Evolutionary conservation across 2,797 vertebrate species (phyloP).

Genomic region (Coreius guichenoti): DNA sequence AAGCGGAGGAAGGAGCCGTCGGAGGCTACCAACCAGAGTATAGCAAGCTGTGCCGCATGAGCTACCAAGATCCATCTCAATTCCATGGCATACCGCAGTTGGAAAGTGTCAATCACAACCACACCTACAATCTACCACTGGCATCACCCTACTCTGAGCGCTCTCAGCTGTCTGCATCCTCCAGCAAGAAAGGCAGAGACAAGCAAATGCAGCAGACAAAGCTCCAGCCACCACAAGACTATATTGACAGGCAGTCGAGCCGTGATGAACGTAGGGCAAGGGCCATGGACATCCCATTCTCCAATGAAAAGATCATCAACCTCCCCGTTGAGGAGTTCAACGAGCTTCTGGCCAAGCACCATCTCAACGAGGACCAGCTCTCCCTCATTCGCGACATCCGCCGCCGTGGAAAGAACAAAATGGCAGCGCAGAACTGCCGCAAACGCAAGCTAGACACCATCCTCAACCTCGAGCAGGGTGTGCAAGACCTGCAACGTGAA

Average conservation of each 20-base stretch:
- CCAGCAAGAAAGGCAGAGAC: slow-evolving; percentile 85
- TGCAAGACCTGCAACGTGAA: slow-evolving; percentile 91
- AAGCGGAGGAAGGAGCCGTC: slow-evolving; percentile 90
- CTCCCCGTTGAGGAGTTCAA: slow-evolving; percentile 98
- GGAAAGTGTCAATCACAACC: slow-evolving; percentile 93
- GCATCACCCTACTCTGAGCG: slow-evolving; percentile 79
- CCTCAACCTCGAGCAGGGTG: slow-evolving; percentile 94
- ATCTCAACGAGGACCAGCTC: slow-evolving; percentile 93
- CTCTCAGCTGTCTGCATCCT: slow-evolving; percentile 74
- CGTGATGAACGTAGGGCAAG: slow-evolving; percentile 94
- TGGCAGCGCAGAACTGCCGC: slow-evolving; percentile 98
- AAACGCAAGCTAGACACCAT: slow-evolving; percentile 98
- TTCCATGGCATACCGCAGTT: slow-evolving; percentile 92
- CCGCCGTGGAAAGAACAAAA: slow-evolving; percentile 97
- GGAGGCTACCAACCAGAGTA: slow-evolving; percentile 94
- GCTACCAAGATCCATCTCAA: slow-evolving; percentile 92
- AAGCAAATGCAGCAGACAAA: slow-evolving; percentile 78
- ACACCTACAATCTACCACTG: slow-evolving; percentile 95
- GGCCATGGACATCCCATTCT: slow-evolving; percentile 97
- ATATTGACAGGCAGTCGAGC: slow-evolving; percentile 92
- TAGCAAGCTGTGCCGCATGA: slow-evolving; percentile 98
- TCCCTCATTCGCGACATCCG: slow-evolving; percentile 96
- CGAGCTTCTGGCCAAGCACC: slow-evolving; percentile 95
- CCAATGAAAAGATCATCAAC: slow-evolving; percentile 98
- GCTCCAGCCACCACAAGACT: slow-evolving; percentile 77